These are phyloP conservation scores for Parauchenoglanis punctatus DNA, from an alignment of 2,797 vertebrate genomes.

Conservation along the genomic window DNA sequence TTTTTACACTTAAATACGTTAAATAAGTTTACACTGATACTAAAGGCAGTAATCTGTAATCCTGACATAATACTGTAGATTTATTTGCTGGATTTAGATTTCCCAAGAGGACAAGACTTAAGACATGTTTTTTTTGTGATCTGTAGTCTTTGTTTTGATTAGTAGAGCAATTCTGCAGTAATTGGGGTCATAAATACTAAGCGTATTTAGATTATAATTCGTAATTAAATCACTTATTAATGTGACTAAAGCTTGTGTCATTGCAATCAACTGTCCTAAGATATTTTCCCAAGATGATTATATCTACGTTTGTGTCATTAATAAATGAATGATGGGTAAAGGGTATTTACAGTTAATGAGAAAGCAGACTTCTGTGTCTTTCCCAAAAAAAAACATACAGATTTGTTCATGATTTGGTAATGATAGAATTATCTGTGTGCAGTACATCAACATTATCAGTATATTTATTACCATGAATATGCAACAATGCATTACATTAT, in stretches of 20 bases:
- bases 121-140: background rate
- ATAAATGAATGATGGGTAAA: background rate
- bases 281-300: background rate
- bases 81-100: conserved; percentile 37
- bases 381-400: background rate
- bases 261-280: too few relatives aligned
- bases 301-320: background rate
- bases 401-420: background rate
- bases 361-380: background rate
- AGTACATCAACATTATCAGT: background rate
- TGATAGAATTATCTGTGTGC: background rate
- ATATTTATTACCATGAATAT: background rate
- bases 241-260: background rate
- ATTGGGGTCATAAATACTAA: background rate
- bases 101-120: background rate
- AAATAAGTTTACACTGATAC: background rate
- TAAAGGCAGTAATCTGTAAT: conserved; percentile 23
- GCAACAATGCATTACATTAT: background rate
- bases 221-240: background rate
- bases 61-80: conserved; percentile 7
- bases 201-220: background rate
- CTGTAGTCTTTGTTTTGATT: background rate
- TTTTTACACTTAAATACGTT: background rate
- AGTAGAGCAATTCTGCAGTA: background rate
- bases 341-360: background rate